Evolutionary conservation across 1,140 invertebrate genomes (phyloP).

Genomic region (Drosophila auraria): DNA sequence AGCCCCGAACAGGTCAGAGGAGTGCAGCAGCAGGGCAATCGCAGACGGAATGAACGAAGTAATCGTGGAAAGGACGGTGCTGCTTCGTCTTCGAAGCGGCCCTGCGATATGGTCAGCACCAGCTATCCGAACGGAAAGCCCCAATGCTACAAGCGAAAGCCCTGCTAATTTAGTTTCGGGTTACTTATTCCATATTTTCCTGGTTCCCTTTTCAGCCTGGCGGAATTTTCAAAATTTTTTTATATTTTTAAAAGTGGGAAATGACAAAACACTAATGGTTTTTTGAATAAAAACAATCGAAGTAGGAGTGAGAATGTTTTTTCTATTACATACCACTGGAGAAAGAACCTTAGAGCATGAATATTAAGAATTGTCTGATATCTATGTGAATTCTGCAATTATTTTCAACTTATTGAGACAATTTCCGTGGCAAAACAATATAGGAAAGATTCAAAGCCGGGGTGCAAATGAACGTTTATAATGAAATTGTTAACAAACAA

Average conservation of each 20-base stretch:
- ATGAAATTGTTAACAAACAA: conserved; percentile 78
- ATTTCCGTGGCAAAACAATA: conserved; percentile 45
- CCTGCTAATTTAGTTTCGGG: conserved; percentile 8
- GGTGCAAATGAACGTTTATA: conserved; percentile 13
- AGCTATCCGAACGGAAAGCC: conserved; percentile 17
- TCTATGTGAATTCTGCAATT: conserved; percentile 23
- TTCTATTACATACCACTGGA: neutral
- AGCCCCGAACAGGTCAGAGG: neutral
- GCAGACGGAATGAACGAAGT: neutral
- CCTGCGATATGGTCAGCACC: conserved; percentile 12
- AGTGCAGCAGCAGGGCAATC: neutral
- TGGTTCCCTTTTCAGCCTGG: conserved; percentile 1
- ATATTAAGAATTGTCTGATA: no score
- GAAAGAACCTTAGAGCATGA: no score
- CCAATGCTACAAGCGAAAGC: neutral
- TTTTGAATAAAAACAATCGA: neutral
- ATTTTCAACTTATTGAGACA: conserved; percentile 44
- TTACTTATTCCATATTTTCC: neutral
- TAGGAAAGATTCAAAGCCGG: neutral
- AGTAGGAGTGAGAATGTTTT: neutral
- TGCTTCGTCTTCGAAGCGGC: neutral
- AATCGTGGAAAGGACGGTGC: neutral
- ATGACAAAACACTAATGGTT: neutral
- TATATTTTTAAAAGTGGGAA: neutral
- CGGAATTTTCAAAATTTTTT: neutral